phyloP scores from a whole-genome alignment of 2,888 invertebrate genomes.

The Apamea monoglypha region DNA sequence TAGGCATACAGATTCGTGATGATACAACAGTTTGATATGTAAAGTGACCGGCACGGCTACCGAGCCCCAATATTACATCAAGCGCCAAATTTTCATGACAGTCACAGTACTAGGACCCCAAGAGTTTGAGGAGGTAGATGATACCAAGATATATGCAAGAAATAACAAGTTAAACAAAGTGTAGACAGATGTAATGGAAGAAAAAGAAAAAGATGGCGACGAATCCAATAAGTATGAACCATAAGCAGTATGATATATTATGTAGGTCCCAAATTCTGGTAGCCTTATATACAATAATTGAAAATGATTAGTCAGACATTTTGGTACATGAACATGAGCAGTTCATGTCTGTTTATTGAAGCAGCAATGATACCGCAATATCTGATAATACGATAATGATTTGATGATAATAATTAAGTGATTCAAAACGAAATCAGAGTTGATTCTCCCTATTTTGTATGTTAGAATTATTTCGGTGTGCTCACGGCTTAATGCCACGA shows the following conservation, averaged over 20 bases:
- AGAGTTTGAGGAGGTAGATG: neutral
- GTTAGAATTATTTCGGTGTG: neutral
- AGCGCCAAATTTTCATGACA: neutral
- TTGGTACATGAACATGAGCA: too few relatives aligned
- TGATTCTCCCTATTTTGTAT: neutral
- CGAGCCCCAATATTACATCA: too few relatives aligned
- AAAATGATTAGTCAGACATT: neutral
- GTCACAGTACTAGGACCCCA: neutral
- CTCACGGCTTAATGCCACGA: neutral
- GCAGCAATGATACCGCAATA: neutral
- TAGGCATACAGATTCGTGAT: conserved; percentile 21
- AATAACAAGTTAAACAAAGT: neutral
- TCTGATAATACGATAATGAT: neutral
- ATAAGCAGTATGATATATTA: neutral
- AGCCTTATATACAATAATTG: neutral
- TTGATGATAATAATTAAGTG: neutral
- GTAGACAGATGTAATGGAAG: neutral
- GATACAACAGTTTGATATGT: too few relatives aligned
- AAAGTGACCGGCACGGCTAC: neutral
- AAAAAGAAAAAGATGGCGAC: neutral
- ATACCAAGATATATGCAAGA: neutral
- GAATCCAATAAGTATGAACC: neutral
- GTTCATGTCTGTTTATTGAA: neutral
- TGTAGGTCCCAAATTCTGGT: neutral
- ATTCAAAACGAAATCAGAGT: neutral